Base-by-base conservation (phyloP, 1,140 invertebrate genomes). In the Andrena cerasifolii region DNA sequence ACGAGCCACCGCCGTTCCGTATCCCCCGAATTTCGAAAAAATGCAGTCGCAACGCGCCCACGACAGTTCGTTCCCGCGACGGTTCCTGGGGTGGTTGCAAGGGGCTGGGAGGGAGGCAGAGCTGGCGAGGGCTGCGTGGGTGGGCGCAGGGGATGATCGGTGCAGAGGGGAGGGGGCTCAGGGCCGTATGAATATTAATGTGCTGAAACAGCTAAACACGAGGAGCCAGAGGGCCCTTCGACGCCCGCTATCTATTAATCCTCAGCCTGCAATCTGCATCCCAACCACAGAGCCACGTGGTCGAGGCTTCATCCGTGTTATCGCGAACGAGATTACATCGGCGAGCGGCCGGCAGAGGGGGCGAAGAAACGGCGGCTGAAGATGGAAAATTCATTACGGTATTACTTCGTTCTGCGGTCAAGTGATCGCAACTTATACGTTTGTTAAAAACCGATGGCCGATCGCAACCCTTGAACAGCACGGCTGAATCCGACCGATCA, bases 151-250 rank as follows among this genome's bases (percentile, higher is more conserved):
- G 36, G 63, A 45, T 36, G 65, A 47, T 18, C 24, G 58, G 53
- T 21, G 10, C 53, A 59, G 65, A 59, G 28, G 26, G 10, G 47
- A 59, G 65, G 66, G 28, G 26, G 12, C 54, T 24, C 54, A 28
- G 78, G 49, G 24, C 49, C 47, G 76, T 87, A 90, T 91, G 90
- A 91, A 91, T 91, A 91, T 91, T 91, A 88, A 91, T 91, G 88
- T 90, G 90, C 90, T 91, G 90, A 91, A 89, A 68, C 87, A 87
- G 90, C 89, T 89, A 87, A 90, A 90, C 84, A 74, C 79, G 59
- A 89, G 76, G 66, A 85, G 79, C 86, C 51, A 77, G 76, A 89
- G 89, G 80, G 83, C 82, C 61, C 89, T 88, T 78, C 62, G 67
- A 68, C 47, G 62, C 85, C 73, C 51, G 74, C 71, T 83, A 81